Evolutionary conservation across 1,140 invertebrate genomes (phyloP).

Genomic region (Caenorhabditis inopinata): DNA sequence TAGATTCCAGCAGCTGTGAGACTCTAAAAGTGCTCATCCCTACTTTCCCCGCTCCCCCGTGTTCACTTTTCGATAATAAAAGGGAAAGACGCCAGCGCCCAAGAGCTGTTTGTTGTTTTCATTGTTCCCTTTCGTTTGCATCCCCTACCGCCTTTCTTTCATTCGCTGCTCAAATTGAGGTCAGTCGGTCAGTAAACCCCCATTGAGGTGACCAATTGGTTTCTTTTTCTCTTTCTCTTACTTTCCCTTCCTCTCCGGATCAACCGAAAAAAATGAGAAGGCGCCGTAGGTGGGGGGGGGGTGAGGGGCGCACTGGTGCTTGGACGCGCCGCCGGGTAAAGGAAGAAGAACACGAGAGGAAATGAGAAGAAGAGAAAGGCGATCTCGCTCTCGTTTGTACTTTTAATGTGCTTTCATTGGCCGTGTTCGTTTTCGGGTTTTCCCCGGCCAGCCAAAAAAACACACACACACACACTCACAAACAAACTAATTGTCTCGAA

Average conservation of each 20-base stretch:
- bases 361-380: not conserved
- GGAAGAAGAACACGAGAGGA: not conserved
- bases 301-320: not conserved
- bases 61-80: not conserved
- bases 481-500: not conserved
- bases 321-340: not conserved
- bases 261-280: not conserved
- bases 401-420: not conserved
- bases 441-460: not conserved
- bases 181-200: constrained; percentile 33
- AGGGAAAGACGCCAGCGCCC: not conserved
- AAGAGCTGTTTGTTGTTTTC: constrained; percentile 25
- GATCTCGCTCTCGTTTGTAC: constrained; percentile 13
- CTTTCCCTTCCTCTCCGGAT: not conserved
- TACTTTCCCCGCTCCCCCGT: not conserved
- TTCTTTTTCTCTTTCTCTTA: not conserved
- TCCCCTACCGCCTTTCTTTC: not conserved
- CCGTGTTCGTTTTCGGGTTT: not conserved
- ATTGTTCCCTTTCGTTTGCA: constrained; percentile 19
- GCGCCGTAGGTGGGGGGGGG: too few relatives aligned
- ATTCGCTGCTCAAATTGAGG: constrained; percentile 30
- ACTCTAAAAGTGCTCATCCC: not conserved
- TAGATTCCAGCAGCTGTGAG: too few relatives aligned
- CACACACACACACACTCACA: not conserved
- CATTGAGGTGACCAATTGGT: constrained; percentile 32